Percentiles rank a stretch among this genome's conserved stretches.
These are phyloP conservation scores for Chelon labrosus DNA, from an alignment of 2,797 vertebrate genomes.

Conservation along the genomic window DNA sequence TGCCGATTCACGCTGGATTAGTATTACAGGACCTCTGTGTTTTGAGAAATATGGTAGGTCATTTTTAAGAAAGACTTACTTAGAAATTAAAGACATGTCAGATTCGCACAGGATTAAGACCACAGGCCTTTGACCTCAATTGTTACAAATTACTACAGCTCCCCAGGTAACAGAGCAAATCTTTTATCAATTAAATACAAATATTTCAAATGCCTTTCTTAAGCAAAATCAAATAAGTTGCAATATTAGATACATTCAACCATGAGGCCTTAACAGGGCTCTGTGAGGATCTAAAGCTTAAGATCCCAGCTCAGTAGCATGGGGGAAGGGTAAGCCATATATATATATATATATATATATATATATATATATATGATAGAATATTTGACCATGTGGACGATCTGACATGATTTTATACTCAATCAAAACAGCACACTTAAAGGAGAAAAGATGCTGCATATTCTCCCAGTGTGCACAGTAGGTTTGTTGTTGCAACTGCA, in stretches of 20 bases:
- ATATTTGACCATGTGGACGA: conserved; percentile 22
- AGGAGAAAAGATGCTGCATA: background rate
- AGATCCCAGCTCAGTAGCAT: conserved; percentile 51
- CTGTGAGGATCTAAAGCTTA: conserved; percentile 35
- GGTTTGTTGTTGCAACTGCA: background rate
- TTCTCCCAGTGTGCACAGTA: background rate
- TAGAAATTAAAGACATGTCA: too few relatives aligned
- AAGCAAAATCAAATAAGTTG: background rate
- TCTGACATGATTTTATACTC: conserved; percentile 3
- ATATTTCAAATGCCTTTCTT: background rate
- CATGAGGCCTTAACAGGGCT: conserved; percentile 2
- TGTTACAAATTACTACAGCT: too few relatives aligned
- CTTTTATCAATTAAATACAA: too few relatives aligned
- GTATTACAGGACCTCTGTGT: too few relatives aligned
- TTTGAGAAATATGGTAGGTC: too few relatives aligned
- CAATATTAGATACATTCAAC: background rate
- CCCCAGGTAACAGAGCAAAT: too few relatives aligned
- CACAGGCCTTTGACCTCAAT: too few relatives aligned
- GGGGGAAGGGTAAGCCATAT: conserved; percentile 52
- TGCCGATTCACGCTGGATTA: too few relatives aligned
- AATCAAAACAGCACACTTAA: background rate
- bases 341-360: background rate
- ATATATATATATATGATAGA: background rate
- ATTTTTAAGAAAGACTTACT: too few relatives aligned
- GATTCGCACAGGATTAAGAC: too few relatives aligned